Evolutionary conservation across 2,113 vertebrate species (phyloP).

Genomic region (Oncorhynchus gorbuscha): DNA sequence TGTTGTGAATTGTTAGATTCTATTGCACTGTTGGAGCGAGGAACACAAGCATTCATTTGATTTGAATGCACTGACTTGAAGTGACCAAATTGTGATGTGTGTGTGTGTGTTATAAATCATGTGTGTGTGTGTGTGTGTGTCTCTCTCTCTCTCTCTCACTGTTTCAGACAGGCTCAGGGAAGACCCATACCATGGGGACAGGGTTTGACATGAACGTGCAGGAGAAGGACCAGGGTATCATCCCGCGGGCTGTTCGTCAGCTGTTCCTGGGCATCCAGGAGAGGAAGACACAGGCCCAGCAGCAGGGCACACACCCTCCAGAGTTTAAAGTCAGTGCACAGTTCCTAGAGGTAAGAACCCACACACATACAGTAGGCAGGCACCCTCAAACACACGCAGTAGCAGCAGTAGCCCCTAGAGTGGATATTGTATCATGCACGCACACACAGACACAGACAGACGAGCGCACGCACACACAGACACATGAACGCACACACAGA

Average conservation of each 20-base stretch:
- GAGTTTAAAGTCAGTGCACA: slow-evolving; percentile 99
- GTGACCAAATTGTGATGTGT: neutral
- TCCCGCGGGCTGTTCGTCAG: slow-evolving; percentile 88
- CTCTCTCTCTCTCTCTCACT: no score
- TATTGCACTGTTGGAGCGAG: no score
- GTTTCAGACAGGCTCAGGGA: slow-evolving; percentile 89
- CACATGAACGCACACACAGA: no score
- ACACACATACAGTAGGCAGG: neutral
- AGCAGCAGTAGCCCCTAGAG: no score
- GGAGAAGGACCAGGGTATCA: slow-evolving; percentile 87
- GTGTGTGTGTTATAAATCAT: neutral
- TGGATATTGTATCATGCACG: no score
- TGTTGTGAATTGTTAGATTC: no score
- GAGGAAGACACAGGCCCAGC: slow-evolving; percentile 72
- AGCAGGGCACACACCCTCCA: slow-evolving; percentile 70
- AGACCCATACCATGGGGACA: slow-evolving; percentile 96
- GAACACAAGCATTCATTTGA: no score
- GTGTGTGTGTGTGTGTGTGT: neutral
- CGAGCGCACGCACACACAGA: no score
- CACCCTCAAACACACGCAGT: no score
- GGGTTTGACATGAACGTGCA: slow-evolving; percentile 83
- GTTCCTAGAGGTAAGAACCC: slow-evolving; percentile 88
- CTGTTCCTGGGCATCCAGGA: slow-evolving; percentile 88
- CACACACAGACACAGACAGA: no score
- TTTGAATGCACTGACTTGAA: no score